Evolutionary conservation across 1,140 invertebrate genomes (phyloP).

Genomic region (Palaemon carinicauda): DNA sequence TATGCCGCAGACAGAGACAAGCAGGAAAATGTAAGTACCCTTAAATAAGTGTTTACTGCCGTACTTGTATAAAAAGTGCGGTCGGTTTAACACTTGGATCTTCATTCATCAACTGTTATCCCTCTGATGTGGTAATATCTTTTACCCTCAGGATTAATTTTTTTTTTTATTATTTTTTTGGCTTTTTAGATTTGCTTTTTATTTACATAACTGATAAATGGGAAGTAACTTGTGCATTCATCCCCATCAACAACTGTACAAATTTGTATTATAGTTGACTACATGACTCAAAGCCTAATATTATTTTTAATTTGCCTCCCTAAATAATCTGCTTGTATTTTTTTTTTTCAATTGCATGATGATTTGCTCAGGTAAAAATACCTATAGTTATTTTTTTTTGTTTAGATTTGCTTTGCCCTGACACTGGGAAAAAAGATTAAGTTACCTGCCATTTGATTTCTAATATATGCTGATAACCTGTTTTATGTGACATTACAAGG

Average conservation of each 20-base stretch:
- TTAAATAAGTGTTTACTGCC: not conserved
- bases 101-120: no score
- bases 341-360: not conserved
- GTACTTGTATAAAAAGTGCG: no score
- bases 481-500: no score
- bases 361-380: not conserved
- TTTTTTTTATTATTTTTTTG: not conserved
- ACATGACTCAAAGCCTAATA: not conserved
- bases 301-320: not conserved
- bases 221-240: not conserved
- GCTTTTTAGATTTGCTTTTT: not conserved
- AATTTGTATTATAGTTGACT: not conserved
- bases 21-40: slow-evolving; percentile 85
- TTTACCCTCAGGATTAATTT: not conserved
- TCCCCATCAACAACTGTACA: not conserved
- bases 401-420: no score
- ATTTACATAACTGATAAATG: not conserved
- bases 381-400: not conserved
- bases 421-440: no score
- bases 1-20: slow-evolving; percentile 79
- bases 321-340: no score
- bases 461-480: not conserved
- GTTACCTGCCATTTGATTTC: no score
- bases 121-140: no score
- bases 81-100: no score